Evolutionary conservation across 2,797 vertebrate species (phyloP), one percentile per base, ranked within the genome.

Genomic region (Podargus strigoides): DNA sequence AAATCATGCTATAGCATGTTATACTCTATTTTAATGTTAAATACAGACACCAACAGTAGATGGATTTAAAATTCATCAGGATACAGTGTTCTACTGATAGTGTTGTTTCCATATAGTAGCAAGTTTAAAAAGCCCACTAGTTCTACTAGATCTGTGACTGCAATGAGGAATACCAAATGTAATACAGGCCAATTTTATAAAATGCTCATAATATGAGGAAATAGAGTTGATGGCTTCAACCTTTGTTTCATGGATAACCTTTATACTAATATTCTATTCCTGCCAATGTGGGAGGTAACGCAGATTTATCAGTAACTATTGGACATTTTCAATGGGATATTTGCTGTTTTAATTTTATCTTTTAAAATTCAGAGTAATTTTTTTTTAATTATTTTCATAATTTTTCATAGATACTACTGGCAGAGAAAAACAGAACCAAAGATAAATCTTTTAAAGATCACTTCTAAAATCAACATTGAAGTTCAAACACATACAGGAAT

Each of bases 41-140:
- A 15, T 28, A n/a, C 6, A 66, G 16, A 37, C 59, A 53, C 7
- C 11, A 70, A 28, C 3, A 52, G 10, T 14, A 47, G 24, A 39
- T 75, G 56, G 7, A 8, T 68, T 37, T 85, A 78, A 70, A 70
- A 73, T 74, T 9, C 19, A 55, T 32, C 14, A 50, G 17, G 36
- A 50, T 53, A 37, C 1, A 0, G 3, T 46, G 11, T 53, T 62
- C 32, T 73, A 20, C 14, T 60, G 12, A 32, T 8, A 64, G 3
- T 3, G 12, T 7, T 56, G 5, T 68, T 87, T 68, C 49, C 22
- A 2, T 22, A 21, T 5, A 81, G 24, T 14, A 69, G 8, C 41
- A 39, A 0, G 1, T 63, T 58, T 12, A 36, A 76, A 91, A 85
- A 62, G 3, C 4, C 5, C 15, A 42, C 13, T 66, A 79, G 41